phyloP scores from a whole-genome alignment of 2,888 invertebrate species.

The Megamerina dolium region DNA sequence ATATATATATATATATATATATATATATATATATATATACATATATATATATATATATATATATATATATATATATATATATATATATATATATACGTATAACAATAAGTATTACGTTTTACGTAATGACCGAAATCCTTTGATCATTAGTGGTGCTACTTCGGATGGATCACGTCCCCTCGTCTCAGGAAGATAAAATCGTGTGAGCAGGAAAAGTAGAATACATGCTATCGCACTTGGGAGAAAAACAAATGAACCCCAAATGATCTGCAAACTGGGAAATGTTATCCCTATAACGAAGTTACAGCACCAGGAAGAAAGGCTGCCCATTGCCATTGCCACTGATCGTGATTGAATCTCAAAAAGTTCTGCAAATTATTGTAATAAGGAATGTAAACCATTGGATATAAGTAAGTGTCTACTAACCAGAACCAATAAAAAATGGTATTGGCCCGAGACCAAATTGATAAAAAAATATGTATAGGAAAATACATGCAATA shows the following conservation, averaged over 20 bases:
- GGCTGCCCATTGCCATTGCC: slow-evolving; percentile 80
- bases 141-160: slow-evolving; percentile 57
- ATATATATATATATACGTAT: too few species aligned
- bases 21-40: too few species aligned
- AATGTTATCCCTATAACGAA: slow-evolving; percentile 75
- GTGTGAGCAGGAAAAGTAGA: slow-evolving; percentile 44
- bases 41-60: too few species aligned
- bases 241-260: slow-evolving; percentile 68
- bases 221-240: slow-evolving; percentile 56
- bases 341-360: slow-evolving; percentile 74
- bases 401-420: neutral
- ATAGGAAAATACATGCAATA: slow-evolving; percentile 63
- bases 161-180: slow-evolving; percentile 60
- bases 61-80: too few species aligned
- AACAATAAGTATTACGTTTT: too few species aligned
- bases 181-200: slow-evolving; percentile 70
- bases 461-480: slow-evolving; percentile 72
- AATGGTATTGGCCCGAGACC: slow-evolving; percentile 82
- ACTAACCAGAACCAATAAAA: slow-evolving; percentile 70
- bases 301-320: slow-evolving; percentile 82
- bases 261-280: slow-evolving; percentile 56
- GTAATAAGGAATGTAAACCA: neutral
- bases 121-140: slow-evolving; percentile 62
- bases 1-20: too few species aligned
- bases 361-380: slow-evolving; percentile 59